Base-by-base conservation (phyloP, 2,888 invertebrate species). In the Oegoconia quadripuncta region DNA sequence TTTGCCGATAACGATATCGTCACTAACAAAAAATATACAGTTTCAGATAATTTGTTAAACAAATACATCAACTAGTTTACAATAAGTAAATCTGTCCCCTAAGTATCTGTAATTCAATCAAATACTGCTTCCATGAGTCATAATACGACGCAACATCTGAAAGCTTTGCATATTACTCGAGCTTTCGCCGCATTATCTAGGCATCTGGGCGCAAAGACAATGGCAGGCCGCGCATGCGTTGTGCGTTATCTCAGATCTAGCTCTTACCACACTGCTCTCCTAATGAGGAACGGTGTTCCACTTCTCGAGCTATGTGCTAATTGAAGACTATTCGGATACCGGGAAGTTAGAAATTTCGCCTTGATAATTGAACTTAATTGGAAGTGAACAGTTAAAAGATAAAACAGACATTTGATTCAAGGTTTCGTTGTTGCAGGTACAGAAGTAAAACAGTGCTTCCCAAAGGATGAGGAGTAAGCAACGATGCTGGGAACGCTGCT, bases 381-480 rank as follows among this genome's bases (percentile, higher is more conserved):
- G n/a, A n/a, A n/a, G n/a, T n/a, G 59, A 67, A 62, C 45, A 51
- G 50, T 43, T 43, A 40, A 35, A 22, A 31, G 38, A 26, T 37
- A 34, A 28, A 5, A 26, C 33, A 34, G 30, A 26, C 20, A 11
- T 27, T n/a, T 40, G 25, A 38, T 20, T 56, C 41, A 43, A 46
- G 11, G n/a, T 46, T 47, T 46, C 52, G 59, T 72, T 68, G 62
- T 75, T 76, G 25, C 70, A 82, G 83, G 68, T 69, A 60, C 41
- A 52, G 35, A 47, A 13, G 55, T 47, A 64, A 55, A 63, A 62
- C 61, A 62, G 70, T 67, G 75, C 69, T 73, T 74, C 64, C 59
- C 79, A 81, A 86, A 87, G 81, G 70, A 87, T 87, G 87, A 83
- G 74, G 87, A 79, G 75, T 78, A 81, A 79, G 74, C 78, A 80